Evolutionary conservation across 2,888 invertebrate species (phyloP), one percentile per base, ranked within the genome.

Genomic region (Empis livida): DNA sequence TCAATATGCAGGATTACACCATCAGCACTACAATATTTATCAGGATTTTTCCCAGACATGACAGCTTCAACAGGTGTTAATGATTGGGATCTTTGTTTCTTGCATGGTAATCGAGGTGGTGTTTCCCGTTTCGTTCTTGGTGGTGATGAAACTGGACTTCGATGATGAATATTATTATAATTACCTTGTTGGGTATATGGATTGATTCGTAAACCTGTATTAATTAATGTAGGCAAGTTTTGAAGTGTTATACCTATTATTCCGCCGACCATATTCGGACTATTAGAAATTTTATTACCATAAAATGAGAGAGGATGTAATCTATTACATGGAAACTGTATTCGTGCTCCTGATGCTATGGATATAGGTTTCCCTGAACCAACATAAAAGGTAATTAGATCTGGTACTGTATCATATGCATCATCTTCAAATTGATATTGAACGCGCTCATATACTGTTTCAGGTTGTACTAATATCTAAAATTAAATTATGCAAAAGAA

Each of bases 371-470:
- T 87, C 15, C 86, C 88, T 42, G 89, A 90, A 2, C 90, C 89
- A 20, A 94, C 91, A 65, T 95, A 94, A 54, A 84, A 92, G 8
- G 92, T 92, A 53, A 95, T 91, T 47, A 96, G 76, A 67, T 93
- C 92, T 1, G 92, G 87, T 16, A 95, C 89, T 3, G 91, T 91
- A 62, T 90, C 90, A 61, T 92, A 95, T 1, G 88, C 83, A 63
- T 92, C 90, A 61, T 92, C 92, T 68, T 95, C 95, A 64, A 95
- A 92, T 62, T 91, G 89, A 65, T 87, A 95, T 63, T 93, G 90
- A 30, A 91, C 83, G 56, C 87, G 75, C 68, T 93, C 91, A 67
- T 93, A 93, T 6, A 92, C 90, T 0, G 92, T 92, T 59, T 91
- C 88, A 0, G 89, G 88, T 60, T 91, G 89, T 2, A 89, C 76